phyloP scores from a whole-genome alignment of 2,113 vertebrate genomes.

The Crypturellus undulatus region DNA sequence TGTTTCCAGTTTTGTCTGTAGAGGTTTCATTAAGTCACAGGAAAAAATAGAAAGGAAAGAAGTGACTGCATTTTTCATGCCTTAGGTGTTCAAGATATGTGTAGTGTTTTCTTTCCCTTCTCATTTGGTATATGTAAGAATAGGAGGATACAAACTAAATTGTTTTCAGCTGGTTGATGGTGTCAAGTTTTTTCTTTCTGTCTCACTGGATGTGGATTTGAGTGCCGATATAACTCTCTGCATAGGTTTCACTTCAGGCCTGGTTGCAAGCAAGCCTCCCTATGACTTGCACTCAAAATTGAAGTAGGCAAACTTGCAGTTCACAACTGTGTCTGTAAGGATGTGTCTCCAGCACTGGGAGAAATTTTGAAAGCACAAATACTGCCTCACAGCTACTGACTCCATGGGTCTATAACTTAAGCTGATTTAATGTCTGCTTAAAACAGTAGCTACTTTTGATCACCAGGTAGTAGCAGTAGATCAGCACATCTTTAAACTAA shows the following conservation, averaged over 20 bases:
- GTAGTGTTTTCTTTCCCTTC: not conserved
- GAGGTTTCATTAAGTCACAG: not conserved
- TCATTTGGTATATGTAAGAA: not conserved
- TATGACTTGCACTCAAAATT: not conserved
- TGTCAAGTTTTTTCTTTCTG: not conserved
- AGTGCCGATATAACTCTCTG: not conserved
- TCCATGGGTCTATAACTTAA: not conserved
- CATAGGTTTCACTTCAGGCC: not conserved
- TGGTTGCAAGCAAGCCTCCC: not conserved
- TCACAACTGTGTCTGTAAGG: not conserved
- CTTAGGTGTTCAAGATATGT: not conserved
- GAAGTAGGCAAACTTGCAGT: not conserved
- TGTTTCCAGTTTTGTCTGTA: not conserved
- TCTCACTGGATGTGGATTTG: not conserved
- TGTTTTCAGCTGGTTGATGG: not conserved
- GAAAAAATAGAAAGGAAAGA: not conserved
- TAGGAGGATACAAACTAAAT: not conserved
- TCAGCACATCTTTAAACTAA: not conserved
- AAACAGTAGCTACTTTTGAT: not conserved
- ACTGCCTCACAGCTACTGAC: not conserved
- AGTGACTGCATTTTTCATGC: not conserved
- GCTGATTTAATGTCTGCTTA: not conserved
- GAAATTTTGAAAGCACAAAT: not conserved
- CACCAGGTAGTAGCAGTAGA: not conserved
- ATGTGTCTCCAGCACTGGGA: not conserved